Evolutionary conservation across 2,797 vertebrate species (phyloP), one percentile per base, ranked within the genome.

Genomic region (Leptodactylus fallax): DNA sequence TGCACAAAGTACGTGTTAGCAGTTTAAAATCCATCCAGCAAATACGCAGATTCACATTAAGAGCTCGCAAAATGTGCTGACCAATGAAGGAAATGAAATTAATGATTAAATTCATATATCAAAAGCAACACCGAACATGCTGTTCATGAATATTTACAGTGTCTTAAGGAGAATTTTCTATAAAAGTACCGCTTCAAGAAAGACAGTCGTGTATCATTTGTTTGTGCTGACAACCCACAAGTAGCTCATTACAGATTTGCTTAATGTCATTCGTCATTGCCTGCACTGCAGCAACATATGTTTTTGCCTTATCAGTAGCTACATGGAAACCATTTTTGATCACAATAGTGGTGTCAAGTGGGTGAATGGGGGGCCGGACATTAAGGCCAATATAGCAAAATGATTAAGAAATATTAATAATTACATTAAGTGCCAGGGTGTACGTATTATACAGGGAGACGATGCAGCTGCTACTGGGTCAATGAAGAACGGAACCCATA

Each of bases 81-180:
- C 83, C 56, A 61, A 25, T 51, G 58, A 58, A 78, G 72, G 60
- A 65, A 65, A 63, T 27, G 36, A 85, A 85, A 85, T 65, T 16
- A 85, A 51, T 78, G 72, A 85, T 85, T 77, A 77, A 47, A 63
- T 85, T 85, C 71, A 78, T 61, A 77, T 23, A 85, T 85, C 58
- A 78, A 77, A 49, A 65, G 17, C 72, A 77, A 9, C 27, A 63
- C 16, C 19, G 58, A 76, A 85, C 72, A 63, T 13, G 60, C 25
- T 17, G 19, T 21, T 85, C 56, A 77, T 85, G 72, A 85, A 85
- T 85, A 85, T 78, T 85, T 85, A 77, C 56, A 51, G 9, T 60
- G 53, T 60, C 49, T 71, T 12, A 19, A 56, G 81, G 14, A 56
- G 25, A 21, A 83, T 83, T 55, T 79, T 51, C 36, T 58, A 79